Conservation (phyloP, 2,888 invertebrate species). For the Petrophora chlorosata region DNA sequence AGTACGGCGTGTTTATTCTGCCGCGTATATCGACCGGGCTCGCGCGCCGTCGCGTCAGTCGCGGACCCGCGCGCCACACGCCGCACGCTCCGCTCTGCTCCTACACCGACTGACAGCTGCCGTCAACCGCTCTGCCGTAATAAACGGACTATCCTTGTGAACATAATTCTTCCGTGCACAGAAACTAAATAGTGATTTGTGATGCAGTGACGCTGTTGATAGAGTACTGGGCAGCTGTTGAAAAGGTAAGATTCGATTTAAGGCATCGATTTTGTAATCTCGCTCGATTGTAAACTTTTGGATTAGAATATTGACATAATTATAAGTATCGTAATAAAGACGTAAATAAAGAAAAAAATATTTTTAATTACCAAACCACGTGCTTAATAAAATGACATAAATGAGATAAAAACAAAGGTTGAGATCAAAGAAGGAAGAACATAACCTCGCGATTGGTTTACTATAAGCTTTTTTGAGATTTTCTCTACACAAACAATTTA, state of each 20-base stretch:
- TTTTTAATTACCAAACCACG: too few relatives aligned
- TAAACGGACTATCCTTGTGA: slow-evolving; percentile 46
- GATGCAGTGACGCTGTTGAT: slow-evolving; percentile 56
- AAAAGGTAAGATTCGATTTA: slow-evolving; percentile 58
- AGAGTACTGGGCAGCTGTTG: slow-evolving; percentile 66
- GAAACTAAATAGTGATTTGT: slow-evolving; percentile 58
- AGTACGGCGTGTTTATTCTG: slow-evolving; percentile 81
- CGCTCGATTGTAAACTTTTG: slow-evolving; percentile 40
- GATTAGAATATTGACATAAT: slow-evolving; percentile 32
- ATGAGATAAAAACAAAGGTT: too few relatives aligned
- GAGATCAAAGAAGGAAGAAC: too few relatives aligned
- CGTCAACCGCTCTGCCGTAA: slow-evolving; percentile 54
- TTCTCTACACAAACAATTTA: too few relatives aligned
- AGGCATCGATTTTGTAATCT: slow-evolving; percentile 29
- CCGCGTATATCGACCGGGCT: slow-evolving; percentile 79
- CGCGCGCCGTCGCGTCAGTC: slow-evolving; percentile 68
- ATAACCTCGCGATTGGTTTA: too few relatives aligned
- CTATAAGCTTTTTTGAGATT: too few relatives aligned
- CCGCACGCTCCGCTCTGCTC: slow-evolving; percentile 57
- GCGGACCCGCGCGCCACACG: slow-evolving; percentile 51
- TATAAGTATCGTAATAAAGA: not conserved
- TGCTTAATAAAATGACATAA: too few relatives aligned
- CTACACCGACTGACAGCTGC: slow-evolving; percentile 61
- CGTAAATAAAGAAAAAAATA: too few relatives aligned
- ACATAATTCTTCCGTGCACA: slow-evolving; percentile 35